phyloP scores from a whole-genome alignment of 2,888 invertebrate species.

The Tachina lurida region DNA sequence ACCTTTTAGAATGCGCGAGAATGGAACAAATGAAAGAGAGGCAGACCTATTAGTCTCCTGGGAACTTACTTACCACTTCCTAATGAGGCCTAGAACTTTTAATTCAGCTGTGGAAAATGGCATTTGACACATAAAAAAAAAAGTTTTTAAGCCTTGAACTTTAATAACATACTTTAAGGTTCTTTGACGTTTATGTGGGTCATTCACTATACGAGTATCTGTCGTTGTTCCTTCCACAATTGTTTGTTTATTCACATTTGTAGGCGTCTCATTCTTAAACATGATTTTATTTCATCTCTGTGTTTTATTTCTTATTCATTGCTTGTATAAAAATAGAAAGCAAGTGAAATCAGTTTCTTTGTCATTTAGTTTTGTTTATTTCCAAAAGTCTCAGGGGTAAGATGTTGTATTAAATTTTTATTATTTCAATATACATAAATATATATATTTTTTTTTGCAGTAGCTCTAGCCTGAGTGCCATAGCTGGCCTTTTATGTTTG shows the following conservation, averaged over 20 bases:
- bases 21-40: too few species aligned
- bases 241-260: not conserved
- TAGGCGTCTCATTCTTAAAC: conserved; percentile 4
- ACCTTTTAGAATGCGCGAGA: not conserved
- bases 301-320: not conserved
- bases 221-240: not conserved
- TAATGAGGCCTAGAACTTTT: too few species aligned
- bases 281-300: conserved; percentile 4
- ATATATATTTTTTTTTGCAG: not conserved
- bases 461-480: conserved; percentile 1
- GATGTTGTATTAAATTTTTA: not conserved
- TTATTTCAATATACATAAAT: not conserved
- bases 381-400: conserved; percentile 25
- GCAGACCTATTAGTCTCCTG: too few species aligned
- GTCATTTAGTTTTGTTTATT: conserved; percentile 26
- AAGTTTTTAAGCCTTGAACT: too few species aligned
- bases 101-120: too few species aligned
- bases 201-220: not conserved
- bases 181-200: not conserved
- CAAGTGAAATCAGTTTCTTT: conserved; percentile 37
- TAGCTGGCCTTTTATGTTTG: conserved; percentile 42
- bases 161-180: too few species aligned
- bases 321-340: not conserved
- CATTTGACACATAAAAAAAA: too few species aligned
- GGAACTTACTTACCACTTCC: too few species aligned